Evolutionary conservation across 2,797 vertebrate genomes (phyloP).

Genomic region (Paguma larvata): DNA sequence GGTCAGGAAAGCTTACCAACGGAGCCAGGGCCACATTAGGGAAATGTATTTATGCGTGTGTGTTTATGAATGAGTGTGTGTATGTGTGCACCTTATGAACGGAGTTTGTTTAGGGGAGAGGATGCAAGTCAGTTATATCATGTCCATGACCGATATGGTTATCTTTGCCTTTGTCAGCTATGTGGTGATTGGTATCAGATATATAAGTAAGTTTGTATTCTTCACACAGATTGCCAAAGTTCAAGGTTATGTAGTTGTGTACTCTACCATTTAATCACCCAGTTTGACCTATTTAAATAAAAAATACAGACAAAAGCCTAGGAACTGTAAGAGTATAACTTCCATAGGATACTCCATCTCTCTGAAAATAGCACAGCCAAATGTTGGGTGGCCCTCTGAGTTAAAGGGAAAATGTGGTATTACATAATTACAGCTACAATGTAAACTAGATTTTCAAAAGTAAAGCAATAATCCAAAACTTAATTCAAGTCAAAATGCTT

Average conservation of each 20-base stretch:
- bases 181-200: neutral
- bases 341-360: neutral
- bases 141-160: neutral
- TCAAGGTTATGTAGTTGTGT: neutral
- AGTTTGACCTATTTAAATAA: neutral
- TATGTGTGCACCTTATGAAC: neutral
- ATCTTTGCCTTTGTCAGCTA: neutral
- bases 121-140: neutral
- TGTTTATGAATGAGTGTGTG: neutral
- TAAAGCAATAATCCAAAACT: neutral
- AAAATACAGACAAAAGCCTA: neutral
- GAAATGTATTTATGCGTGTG: neutral
- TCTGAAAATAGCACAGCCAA: neutral
- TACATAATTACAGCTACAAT: neutral
- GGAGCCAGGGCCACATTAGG: neutral
- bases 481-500: neutral
- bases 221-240: neutral
- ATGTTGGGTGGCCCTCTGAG: neutral
- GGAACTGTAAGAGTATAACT: neutral
- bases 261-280: neutral
- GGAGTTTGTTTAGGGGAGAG: neutral
- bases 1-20: neutral
- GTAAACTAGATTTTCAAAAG: neutral
- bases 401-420: neutral
- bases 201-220: neutral